Evolutionary conservation across 2,888 invertebrate genomes (phyloP).

Genomic region (Chrysolina americana): DNA sequence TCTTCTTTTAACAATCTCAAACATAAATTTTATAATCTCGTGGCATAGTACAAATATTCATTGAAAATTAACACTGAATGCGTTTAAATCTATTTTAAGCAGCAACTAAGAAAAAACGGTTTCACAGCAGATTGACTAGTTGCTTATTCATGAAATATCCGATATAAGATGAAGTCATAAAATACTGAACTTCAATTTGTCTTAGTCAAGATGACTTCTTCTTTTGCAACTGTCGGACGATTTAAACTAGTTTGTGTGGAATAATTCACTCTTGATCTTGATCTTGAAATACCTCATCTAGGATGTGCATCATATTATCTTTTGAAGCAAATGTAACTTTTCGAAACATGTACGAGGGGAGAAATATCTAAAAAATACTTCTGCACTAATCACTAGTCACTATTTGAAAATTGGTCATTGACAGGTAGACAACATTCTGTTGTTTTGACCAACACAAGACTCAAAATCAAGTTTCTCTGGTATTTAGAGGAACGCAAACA

Average conservation of each 20-base stretch:
- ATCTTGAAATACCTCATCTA: background rate
- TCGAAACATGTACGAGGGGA: background rate
- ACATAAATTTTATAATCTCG: no score
- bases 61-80: background rate
- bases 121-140: constrained; percentile 4
- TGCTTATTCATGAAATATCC: constrained; percentile 19
- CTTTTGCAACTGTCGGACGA: constrained; percentile 9
- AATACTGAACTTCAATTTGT: constrained; percentile 13
- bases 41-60: no score
- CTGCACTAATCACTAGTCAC: no score
- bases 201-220: constrained; percentile 2
- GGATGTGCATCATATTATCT: background rate
- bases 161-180: background rate
- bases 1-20: no score
- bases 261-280: background rate
- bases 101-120: background rate
- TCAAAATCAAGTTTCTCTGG: no score
- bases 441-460: no score
- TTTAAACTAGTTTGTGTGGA: constrained; percentile 3
- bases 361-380: background rate
- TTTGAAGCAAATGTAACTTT: background rate
- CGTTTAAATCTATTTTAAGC: background rate
- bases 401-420: no score
- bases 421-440: no score
- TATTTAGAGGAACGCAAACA: no score